Conservation (phyloP, 2,888 invertebrate genomes). For the Palloptera scutellata region DNA sequence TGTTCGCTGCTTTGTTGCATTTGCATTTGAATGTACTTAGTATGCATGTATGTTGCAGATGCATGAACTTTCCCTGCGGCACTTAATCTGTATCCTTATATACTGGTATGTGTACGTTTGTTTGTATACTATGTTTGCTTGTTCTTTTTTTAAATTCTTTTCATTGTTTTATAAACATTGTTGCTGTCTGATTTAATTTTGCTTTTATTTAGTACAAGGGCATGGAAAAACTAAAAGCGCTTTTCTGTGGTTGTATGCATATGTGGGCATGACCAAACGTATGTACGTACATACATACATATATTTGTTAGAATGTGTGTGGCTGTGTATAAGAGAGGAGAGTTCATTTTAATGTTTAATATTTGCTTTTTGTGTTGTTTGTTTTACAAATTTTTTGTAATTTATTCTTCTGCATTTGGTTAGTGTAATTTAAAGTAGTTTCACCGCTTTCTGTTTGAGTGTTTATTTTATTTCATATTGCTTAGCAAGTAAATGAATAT, state of each 20-base stretch:
- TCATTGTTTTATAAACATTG: conserved; percentile 7
- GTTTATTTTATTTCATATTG: no score
- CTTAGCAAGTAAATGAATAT: no score
- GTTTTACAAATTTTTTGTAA: no score
- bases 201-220: conserved; percentile 15
- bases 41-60: not conserved
- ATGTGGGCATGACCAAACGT: no score
- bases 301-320: no score
- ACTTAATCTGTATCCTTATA: not conserved
- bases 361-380: no score
- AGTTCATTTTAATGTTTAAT: no score
- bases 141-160: not conserved
- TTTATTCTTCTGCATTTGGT: no score
- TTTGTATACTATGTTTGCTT: not conserved
- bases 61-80: not conserved
- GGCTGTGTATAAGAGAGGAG: no score
- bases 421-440: no score
- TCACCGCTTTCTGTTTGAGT: no score
- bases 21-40: not conserved
- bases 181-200: conserved; percentile 12
- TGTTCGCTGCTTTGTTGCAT: not conserved
- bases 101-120: not conserved
- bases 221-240: not conserved
- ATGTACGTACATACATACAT: no score
- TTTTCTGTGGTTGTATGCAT: not conserved